Base-by-base conservation (phyloP, 2,888 invertebrate genomes). In the Chrysotoxum bicinctum region DNA sequence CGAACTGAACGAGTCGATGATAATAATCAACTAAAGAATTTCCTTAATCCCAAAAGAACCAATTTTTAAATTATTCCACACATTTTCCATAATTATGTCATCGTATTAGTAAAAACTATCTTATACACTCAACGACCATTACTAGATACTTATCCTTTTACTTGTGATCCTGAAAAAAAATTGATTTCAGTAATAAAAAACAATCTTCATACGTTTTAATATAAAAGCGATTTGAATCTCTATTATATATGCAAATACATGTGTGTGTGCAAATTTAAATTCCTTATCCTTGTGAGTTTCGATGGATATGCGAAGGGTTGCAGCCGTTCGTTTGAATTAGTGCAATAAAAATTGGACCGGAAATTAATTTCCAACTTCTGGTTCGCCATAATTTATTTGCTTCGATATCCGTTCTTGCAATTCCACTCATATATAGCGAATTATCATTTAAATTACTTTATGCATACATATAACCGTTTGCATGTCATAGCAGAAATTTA, bases 321-420 rank as follows among this genome's bases (percentile, higher is more conserved):
- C 58, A 58, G 16, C 12, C 43, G 10, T 3, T 60, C 26, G 37
- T 16, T 43, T 23, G 37, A 37, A 37, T 62, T 43, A 43, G 26
- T 32, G 64, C 14, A 19, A 32, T 45, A 45, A 30, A 45, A 64
- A 64, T 64, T 32, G 30, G 45, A 45, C 30, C 45, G 64, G 64
- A 45, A 45, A 64, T 64, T 64, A 64, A 64, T 64, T 64, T 64
- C 45, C 64, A 14, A 64, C 45, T 32, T 40, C 43, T 62, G 64
- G 45, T 45, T 45, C 12, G 45, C 64, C 64, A 64, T 64, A 58
- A 32, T 32, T 45, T 64, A 60, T 64, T 64, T 64, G 64, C 64
- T 64, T 64, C 64, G 64, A 64, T 64, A 14, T 64, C 45, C 43
- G 40, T 43, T 60, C 10, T 23, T 60, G n/a, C 26, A 40, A 45